phyloP scores from a whole-genome alignment of 2,888 invertebrate genomes.

The Ophion costatus region DNA sequence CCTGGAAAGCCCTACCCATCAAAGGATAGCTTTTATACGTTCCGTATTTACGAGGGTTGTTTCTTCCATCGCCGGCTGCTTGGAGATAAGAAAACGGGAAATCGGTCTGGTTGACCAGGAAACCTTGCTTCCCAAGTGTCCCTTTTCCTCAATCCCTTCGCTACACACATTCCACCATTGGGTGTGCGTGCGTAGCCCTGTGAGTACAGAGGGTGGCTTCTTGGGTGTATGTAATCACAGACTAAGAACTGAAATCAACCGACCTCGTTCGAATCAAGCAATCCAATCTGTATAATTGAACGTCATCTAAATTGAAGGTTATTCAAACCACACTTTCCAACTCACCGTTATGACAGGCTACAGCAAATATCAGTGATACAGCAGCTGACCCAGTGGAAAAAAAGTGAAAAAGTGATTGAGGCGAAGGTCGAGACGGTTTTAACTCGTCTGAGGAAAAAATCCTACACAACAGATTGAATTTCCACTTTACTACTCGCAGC shows the following conservation, averaged over 20 bases:
- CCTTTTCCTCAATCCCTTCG: constrained; percentile 25
- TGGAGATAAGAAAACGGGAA: constrained; percentile 76
- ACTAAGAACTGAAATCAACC: not conserved
- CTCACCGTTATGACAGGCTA: constrained; percentile 5
- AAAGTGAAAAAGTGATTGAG: not conserved
- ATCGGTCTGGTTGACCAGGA: constrained; percentile 66
- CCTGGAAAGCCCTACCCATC: constrained; percentile 81
- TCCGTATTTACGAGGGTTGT: constrained; percentile 81
- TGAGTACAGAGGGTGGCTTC: not conserved
- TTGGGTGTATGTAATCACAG: not conserved
- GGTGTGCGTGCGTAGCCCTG: not conserved
- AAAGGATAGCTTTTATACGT: constrained; percentile 81
- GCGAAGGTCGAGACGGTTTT: constrained; percentile 14
- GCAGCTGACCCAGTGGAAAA: not conserved
- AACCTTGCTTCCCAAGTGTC: constrained; percentile 46
- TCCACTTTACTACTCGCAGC: constrained; percentile 36
- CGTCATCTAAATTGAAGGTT: not conserved
- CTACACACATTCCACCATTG: not conserved
- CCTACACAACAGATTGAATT: constrained; percentile 55
- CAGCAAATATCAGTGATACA: not conserved
- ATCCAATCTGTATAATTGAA: not conserved
- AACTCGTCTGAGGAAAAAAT: constrained; percentile 46
- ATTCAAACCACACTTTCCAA: not conserved
- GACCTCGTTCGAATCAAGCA: not conserved
- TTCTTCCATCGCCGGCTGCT: constrained; percentile 77